Percentiles rank a stretch among this genome's conserved stretches.
Evolutionary conservation across 2,888 invertebrate species (phyloP).

Genomic region (Schrankia costaestrigalis): DNA sequence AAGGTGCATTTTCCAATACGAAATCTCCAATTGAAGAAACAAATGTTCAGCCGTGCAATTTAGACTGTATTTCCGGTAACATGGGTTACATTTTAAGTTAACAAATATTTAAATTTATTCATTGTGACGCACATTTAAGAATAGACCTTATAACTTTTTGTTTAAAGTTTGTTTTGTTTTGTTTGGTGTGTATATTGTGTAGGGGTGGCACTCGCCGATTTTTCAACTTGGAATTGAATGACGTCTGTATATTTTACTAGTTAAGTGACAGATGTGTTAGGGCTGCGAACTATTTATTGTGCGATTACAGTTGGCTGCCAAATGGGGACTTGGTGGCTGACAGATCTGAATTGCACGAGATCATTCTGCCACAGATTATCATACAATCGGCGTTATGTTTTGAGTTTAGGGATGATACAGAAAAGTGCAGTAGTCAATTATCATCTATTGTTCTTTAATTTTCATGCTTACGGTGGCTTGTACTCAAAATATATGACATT

Average conservation of each 20-base stretch:
- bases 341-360: slow-evolving; percentile 67
- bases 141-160: slow-evolving; percentile 42
- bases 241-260: slow-evolving; percentile 79
- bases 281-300: slow-evolving; percentile 78
- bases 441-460: too few species aligned
- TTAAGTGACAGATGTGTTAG: slow-evolving; percentile 78
- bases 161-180: slow-evolving; percentile 28
- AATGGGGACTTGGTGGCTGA: slow-evolving; percentile 65
- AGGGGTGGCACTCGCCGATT: slow-evolving; percentile 71
- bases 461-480: too few species aligned
- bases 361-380: slow-evolving; percentile 49
- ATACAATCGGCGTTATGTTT: slow-evolving; percentile 36
- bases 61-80: slow-evolving; percentile 79
- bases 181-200: slow-evolving; percentile 26
- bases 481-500: too few species aligned
- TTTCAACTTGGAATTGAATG: slow-evolving; percentile 73
- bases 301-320: slow-evolving; percentile 72
- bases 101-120: slow-evolving; percentile 80
- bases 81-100: slow-evolving; percentile 80
- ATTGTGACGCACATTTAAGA: slow-evolving; percentile 42
- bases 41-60: slow-evolving; percentile 76
- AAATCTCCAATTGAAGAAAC: slow-evolving; percentile 57
- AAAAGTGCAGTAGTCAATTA: too few species aligned
- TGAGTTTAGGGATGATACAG: slow-evolving; percentile 21
- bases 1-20: slow-evolving; percentile 43